Evolutionary conservation across 2,797 vertebrate genomes (phyloP).

Genomic region (Leuciscus waleckii): DNA sequence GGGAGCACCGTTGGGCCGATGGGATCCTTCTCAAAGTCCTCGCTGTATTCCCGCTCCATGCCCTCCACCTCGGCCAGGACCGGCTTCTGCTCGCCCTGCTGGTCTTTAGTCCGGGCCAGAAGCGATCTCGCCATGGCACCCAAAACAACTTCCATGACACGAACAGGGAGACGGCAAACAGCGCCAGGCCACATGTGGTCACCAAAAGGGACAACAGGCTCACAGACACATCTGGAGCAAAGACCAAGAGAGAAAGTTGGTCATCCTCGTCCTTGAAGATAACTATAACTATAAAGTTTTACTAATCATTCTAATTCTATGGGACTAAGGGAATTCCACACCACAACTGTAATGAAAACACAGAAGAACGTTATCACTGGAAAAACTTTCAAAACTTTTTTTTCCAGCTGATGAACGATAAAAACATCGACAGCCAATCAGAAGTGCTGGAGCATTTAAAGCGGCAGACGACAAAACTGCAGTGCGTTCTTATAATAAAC

Average conservation of each 20-base stretch:
- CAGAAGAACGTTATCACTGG: not conserved
- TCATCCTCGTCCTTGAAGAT: not conserved
- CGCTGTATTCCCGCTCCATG: slow-evolving; percentile 89
- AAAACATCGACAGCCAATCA: not conserved
- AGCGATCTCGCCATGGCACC: slow-evolving; percentile 93
- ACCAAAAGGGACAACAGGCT: slow-evolving; percentile 95
- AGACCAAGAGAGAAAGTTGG: slow-evolving; percentile 7
- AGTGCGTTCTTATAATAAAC: not conserved
- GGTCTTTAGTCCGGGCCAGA: slow-evolving; percentile 85
- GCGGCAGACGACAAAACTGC: not conserved
- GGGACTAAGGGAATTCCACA: too few species aligned
- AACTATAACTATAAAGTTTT: not conserved
- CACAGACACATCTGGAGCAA: slow-evolving; percentile 70
- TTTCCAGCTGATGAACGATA: not conserved
- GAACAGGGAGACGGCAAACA: slow-evolving; percentile 95
- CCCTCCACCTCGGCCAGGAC: slow-evolving; percentile 89
- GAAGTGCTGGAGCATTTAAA: not conserved
- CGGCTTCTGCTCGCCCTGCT: slow-evolving; percentile 86
- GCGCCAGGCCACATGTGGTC: slow-evolving; percentile 94
- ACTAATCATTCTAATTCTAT: not conserved
- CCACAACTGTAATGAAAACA: not conserved
- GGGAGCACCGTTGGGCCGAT: slow-evolving; percentile 71
- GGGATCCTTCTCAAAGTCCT: slow-evolving; percentile 87
- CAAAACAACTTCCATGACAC: slow-evolving; percentile 99
- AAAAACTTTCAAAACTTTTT: not conserved